Percentiles rank a stretch among this genome's conserved stretches.
phyloP scores from a whole-genome alignment of 2,113 vertebrate species.

The Alligator mississippiensis region DNA sequence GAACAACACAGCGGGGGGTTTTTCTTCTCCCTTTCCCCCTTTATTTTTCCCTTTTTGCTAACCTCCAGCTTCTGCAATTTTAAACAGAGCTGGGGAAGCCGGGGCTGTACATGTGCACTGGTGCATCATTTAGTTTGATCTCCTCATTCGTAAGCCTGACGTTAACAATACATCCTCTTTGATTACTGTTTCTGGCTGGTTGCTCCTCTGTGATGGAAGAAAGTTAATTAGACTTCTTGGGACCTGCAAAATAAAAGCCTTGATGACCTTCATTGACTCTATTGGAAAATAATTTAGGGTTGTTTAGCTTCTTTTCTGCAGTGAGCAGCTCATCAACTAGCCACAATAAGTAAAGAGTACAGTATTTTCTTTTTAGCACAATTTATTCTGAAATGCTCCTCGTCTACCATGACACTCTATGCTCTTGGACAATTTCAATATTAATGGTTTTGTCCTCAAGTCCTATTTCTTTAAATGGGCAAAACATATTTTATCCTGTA shows the following conservation, averaged over 20 bases:
- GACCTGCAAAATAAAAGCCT: constrained; percentile 48
- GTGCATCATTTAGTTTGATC: background rate
- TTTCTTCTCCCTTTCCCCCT: too few species aligned
- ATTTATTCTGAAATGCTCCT: background rate
- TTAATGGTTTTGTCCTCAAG: constrained; percentile 21
- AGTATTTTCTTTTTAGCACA: background rate
- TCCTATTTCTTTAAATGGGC: constrained; percentile 20
- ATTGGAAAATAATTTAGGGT: constrained; percentile 48
- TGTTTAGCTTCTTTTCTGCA: constrained; percentile 46
- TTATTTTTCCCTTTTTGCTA: too few species aligned
- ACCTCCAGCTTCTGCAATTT: accelerated
- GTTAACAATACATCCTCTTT: background rate
- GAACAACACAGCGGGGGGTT: too few species aligned
- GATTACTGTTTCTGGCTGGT: background rate
- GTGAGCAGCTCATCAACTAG: constrained; percentile 28
- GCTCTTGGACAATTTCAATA: background rate
- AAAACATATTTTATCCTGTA: constrained; percentile 56
- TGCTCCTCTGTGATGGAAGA: constrained; percentile 33
- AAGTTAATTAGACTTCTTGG: constrained; percentile 53
- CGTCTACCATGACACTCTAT: background rate
- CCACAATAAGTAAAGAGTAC: background rate
- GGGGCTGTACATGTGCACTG: accelerated
- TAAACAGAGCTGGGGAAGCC: accelerated
- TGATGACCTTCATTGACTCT: constrained; percentile 59
- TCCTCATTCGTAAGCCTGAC: background rate